Evolutionary conservation across 1,140 invertebrate genomes (phyloP).

Genomic region (Drosophila sp.): DNA sequence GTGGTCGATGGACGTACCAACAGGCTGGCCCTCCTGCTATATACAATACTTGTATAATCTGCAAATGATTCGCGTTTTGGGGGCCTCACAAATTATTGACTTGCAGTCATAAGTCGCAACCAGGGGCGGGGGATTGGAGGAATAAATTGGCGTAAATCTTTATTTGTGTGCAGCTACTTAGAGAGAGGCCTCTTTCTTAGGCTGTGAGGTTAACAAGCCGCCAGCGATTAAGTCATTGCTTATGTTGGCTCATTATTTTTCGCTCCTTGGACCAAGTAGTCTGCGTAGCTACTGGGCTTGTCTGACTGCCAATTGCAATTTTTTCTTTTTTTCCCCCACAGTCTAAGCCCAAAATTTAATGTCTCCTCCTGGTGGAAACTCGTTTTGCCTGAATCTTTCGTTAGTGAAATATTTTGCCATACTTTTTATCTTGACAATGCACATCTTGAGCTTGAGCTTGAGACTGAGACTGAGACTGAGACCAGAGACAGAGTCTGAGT

Average conservation of each 20-base stretch:
- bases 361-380: conserved; percentile 44
- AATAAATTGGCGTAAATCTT: conserved; percentile 76
- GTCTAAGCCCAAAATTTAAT: conserved; percentile 73
- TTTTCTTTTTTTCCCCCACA: conserved; percentile 32
- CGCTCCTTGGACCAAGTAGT: conserved; percentile 16
- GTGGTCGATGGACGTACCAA: conserved; percentile 50
- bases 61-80: conserved; percentile 58
- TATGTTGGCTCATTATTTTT: conserved; percentile 74
- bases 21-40: not conserved
- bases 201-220: conserved; percentile 72
- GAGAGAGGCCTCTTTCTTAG: conserved; percentile 41
- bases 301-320: conserved; percentile 31
- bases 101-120: conserved; percentile 45
- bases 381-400: conserved; percentile 64
- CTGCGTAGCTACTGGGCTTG: conserved; percentile 60
- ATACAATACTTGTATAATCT: conserved; percentile 57
- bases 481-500: not conserved
- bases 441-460: conserved; percentile 17
- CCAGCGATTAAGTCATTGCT: conserved; percentile 80
- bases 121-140: conserved; percentile 57
- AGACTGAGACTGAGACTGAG: not conserved
- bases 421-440: conserved; percentile 71
- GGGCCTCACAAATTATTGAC: conserved; percentile 72
- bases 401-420: conserved; percentile 52
- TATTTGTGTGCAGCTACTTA: conserved; percentile 81